phyloP scores from a whole-genome alignment of 2,797 vertebrate species.

The Hippocampus kuda region DNA sequence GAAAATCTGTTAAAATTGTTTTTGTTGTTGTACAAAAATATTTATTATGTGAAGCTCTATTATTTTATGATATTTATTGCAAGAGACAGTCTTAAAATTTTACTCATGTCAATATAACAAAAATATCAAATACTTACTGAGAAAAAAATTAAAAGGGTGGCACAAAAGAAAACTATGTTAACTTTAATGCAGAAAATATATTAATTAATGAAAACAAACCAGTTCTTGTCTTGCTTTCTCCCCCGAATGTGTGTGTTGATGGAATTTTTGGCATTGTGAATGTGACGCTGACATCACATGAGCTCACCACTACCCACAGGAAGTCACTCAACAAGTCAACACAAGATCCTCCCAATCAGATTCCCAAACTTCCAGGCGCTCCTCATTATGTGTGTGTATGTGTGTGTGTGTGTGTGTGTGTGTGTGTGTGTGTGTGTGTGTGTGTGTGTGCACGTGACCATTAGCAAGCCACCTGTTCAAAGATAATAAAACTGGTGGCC shows the following conservation, averaged over 20 bases:
- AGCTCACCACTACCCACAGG: constrained; percentile 30
- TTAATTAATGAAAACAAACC: constrained; percentile 88
- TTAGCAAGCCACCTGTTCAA: constrained; percentile 67
- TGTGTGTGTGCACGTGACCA: constrained; percentile 26
- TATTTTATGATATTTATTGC: constrained; percentile 99
- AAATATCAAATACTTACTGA: constrained; percentile 96
- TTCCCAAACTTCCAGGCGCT: constrained; percentile 22
- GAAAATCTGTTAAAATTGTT: constrained; percentile 80
- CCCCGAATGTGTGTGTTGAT: not conserved
- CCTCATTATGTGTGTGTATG: constrained; percentile 33
- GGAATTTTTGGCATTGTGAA: not conserved
- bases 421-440: constrained; percentile 28
- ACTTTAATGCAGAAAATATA: constrained; percentile 99
- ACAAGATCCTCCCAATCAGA: constrained; percentile 8
- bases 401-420: constrained; percentile 19
- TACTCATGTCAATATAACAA: constrained; percentile 99
- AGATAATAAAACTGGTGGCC: constrained; percentile 66
- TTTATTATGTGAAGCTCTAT: constrained; percentile 99
- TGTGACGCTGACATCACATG: not conserved
- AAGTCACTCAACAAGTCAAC: constrained; percentile 49
- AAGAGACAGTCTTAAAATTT: constrained; percentile 90
- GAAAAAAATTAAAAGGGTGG: constrained; percentile 79
- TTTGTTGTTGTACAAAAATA: constrained; percentile 92
- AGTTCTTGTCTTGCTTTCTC: constrained; percentile 43
- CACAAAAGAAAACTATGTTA: constrained; percentile 94